A percentile compares a stretch with the other conserved stretches of the same genome.
phyloP scores from a whole-genome alignment of 2,888 invertebrate genomes.

The Agrilus biguttatus region DNA sequence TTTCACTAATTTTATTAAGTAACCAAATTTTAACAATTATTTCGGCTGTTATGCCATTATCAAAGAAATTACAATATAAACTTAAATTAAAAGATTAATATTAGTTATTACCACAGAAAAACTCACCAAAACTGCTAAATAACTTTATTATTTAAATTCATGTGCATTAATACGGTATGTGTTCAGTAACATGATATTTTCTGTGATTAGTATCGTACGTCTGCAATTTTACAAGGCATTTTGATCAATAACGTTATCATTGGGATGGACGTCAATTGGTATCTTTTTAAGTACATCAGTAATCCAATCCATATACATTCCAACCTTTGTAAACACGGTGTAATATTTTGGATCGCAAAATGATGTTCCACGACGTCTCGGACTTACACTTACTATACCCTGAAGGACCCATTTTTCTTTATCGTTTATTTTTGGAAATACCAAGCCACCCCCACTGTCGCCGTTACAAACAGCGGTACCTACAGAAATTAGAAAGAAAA shows the following conservation, averaged over 20 bases:
- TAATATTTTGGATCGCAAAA: constrained; percentile 31
- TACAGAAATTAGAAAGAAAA: not conserved
- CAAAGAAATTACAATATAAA: too few relatives aligned
- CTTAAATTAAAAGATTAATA: too few relatives aligned
- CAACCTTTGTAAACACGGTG: constrained; percentile 34
- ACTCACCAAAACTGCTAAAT: too few relatives aligned
- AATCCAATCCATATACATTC: constrained; percentile 21
- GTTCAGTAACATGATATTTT: too few relatives aligned
- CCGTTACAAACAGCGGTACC: constrained; percentile 46
- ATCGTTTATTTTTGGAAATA: constrained; percentile 28
- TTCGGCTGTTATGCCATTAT: too few relatives aligned
- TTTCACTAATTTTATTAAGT: too few relatives aligned
- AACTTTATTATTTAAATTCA: too few relatives aligned
- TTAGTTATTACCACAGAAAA: too few relatives aligned
- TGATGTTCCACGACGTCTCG: constrained; percentile 23
- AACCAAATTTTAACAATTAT: too few relatives aligned
- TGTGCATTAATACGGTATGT: too few relatives aligned
- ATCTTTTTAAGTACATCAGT: constrained; percentile 18
- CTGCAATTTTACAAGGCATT: not conserved
- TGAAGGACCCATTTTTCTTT: constrained; percentile 22
- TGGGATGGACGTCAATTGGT: not conserved
- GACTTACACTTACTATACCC: constrained; percentile 35
- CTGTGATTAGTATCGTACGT: too few relatives aligned
- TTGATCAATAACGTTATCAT: not conserved
- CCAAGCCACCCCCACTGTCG: constrained; percentile 48